These are phyloP conservation scores for Lypha dubia DNA, from an alignment of 2,888 invertebrate genomes.

Conservation along the genomic window DNA sequence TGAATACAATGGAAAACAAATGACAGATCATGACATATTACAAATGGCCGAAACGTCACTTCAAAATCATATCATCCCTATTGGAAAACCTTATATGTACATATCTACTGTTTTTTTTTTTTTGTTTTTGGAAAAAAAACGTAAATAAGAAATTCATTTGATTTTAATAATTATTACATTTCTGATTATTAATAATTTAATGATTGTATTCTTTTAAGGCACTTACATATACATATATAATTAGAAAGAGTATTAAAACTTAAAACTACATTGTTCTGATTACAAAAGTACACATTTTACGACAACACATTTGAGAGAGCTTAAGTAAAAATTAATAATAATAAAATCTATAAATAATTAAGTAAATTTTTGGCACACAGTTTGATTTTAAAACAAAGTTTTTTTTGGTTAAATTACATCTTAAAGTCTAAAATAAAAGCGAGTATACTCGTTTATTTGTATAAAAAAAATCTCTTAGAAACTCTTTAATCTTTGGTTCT, in stretches of 20 bases:
- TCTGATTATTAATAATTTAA: constrained; percentile 35
- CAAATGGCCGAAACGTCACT: too few relatives aligned
- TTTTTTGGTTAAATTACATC: constrained; percentile 46
- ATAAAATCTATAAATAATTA: constrained; percentile 70
- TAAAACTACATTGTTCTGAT: constrained; percentile 28
- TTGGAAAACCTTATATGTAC: too few relatives aligned
- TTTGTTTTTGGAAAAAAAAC: constrained; percentile 43
- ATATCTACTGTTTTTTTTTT: background rate
- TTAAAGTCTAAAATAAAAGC: constrained; percentile 48
- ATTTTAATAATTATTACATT: constrained; percentile 16
- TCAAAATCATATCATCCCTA: too few relatives aligned
- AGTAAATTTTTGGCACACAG: constrained; percentile 76
- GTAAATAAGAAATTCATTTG: constrained; percentile 55
- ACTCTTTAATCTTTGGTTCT: constrained; percentile 67
- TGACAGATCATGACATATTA: too few relatives aligned
- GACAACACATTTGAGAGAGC: constrained; percentile 48
- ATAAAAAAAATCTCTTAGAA: constrained; percentile 65
- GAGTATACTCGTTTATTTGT: constrained; percentile 41
- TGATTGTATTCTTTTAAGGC: constrained; percentile 56
- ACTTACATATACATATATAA: constrained; percentile 52
- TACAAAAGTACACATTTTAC: constrained; percentile 29
- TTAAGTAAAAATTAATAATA: constrained; percentile 35
- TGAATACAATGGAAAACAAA: too few relatives aligned
- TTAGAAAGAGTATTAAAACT: constrained; percentile 50
- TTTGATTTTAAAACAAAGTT: constrained; percentile 51